Evolutionary conservation across 2,888 invertebrate species (phyloP).

Genomic region (Pandemis cinnamomeana): DNA sequence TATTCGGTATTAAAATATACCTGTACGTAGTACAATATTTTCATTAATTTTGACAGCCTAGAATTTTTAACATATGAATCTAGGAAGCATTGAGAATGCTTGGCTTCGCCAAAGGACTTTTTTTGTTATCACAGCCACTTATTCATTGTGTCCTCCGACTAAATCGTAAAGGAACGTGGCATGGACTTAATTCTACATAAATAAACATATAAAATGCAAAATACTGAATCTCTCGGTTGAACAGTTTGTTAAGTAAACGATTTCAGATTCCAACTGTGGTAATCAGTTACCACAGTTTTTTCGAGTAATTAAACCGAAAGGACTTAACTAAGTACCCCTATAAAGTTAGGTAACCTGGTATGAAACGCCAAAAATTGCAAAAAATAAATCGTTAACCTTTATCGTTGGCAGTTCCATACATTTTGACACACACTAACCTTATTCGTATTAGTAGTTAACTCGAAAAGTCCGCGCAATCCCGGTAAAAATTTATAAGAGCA

Average conservation of each 20-base stretch:
- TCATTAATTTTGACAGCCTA: slow-evolving; percentile 45
- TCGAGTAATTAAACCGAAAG: neutral
- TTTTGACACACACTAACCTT: too few relatives aligned
- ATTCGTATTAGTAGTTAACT: too few relatives aligned
- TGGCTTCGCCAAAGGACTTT: slow-evolving; percentile 41
- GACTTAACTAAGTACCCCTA: neutral
- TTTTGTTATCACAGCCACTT: slow-evolving; percentile 70
- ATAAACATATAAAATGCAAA: slow-evolving; percentile 24
- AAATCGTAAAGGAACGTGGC: slow-evolving; percentile 16
- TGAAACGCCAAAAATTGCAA: neutral
- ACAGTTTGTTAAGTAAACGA: neutral
- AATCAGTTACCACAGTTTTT: neutral
- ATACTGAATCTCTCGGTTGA: slow-evolving; percentile 26
- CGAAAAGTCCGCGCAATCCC: too few relatives aligned
- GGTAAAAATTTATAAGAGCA: neutral
- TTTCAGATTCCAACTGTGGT: neutral
- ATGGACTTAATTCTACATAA: slow-evolving; percentile 23
- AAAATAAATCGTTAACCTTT: too few relatives aligned
- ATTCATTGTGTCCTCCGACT: slow-evolving; percentile 57
- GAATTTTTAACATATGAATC: slow-evolving; percentile 72
- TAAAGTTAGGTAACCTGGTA: neutral
- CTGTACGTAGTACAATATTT: slow-evolving; percentile 6
- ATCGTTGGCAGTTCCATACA: too few relatives aligned
- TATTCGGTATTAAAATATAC: neutral
- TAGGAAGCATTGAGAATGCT: slow-evolving; percentile 47